Base-by-base conservation (phyloP, 35 echinoderm and acorn worm species). In the Patiria miniata region DNA sequence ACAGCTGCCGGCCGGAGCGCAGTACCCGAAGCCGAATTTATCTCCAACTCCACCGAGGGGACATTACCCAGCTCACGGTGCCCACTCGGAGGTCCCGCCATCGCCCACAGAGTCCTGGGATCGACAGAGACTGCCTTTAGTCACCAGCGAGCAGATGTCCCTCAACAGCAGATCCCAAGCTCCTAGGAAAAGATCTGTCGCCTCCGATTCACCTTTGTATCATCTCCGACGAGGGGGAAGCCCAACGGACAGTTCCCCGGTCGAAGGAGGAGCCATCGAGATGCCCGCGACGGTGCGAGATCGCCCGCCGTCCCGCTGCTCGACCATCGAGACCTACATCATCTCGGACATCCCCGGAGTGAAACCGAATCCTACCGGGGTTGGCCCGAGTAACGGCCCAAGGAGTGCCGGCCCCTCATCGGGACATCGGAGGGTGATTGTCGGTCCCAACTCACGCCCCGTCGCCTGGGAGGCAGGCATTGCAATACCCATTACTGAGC, bases 291-390 rank as follows among this genome's bases (percentile, higher is more conserved):
- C 42, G 42, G 42, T 6, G 42, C 16, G 51, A 23, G 50, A 33
- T 42, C 52, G 88, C 34, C 33, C 88, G 37, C 39, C 90, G 0
- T 97, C 95, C 1, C 85, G 95, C 40, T 93, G 95, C 73, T 93
- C 95, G 17, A 97, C 91, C 8, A 97, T 97, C 32, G 95, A 97
- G 39, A 89, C 87, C 21, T 97, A 97, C 61, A 87, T 93, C n/a
- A 97, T 97, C 18, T 79, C 91, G 28, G 89, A 89, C 3, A 55
- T 79, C 26, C 32, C 60, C 23, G 47, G 33, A 54, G 80, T 78
- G 39, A 39, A 77, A 36, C 57, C 10, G 8, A 85, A 73, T 52
- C 17, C 40, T 3, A 51, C 79, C 32, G 29, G 29, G 0, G 12
- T 47, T 14, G 16, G 77, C 39, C 9, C 34, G 4, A 77, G 22